phyloP scores from a whole-genome alignment of 1,140 invertebrate species.

The Conus betulinus region DNA sequence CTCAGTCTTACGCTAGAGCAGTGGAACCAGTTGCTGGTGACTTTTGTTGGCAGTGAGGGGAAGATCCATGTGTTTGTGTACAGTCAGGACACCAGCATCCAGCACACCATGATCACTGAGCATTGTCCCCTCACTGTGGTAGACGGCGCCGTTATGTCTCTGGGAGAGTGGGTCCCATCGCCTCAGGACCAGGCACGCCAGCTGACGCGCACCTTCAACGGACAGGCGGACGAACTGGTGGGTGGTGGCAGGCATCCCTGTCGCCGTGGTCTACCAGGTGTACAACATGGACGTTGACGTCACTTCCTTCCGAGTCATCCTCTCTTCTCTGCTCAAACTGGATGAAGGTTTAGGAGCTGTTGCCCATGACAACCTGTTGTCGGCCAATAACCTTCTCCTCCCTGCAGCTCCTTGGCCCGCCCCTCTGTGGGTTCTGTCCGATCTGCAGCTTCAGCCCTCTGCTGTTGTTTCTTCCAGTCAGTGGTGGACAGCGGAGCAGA shows the following conservation, averaged over 20 bases:
- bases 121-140: conserved; percentile 44
- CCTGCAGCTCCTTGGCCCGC: conserved; percentile 54
- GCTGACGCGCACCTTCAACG: conserved; percentile 42
- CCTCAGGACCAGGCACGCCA: conserved; percentile 31
- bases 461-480: background rate
- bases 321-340: conserved; percentile 51
- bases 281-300: conserved; percentile 52
- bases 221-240: conserved; percentile 51
- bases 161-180: conserved; percentile 55
- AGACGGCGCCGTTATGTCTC: conserved; percentile 42
- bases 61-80: conserved; percentile 51
- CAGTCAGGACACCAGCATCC: conserved; percentile 40
- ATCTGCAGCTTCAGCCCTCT: conserved; percentile 33
- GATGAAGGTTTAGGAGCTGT: conserved; percentile 51
- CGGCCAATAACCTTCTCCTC: conserved; percentile 44
- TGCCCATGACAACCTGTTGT: conserved; percentile 44
- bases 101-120: conserved; percentile 38
- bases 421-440: conserved; percentile 53
- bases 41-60: conserved; percentile 28
- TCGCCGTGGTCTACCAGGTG: conserved; percentile 49
- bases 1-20: conserved; percentile 15
- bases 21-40: conserved; percentile 60
- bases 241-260: conserved; percentile 49
- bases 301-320: conserved; percentile 41
- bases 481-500: background rate